Evolutionary conservation across 2,113 vertebrate genomes (phyloP), one percentile per base, ranked within the genome.

Genomic region (Actenoides hombroni): DNA sequence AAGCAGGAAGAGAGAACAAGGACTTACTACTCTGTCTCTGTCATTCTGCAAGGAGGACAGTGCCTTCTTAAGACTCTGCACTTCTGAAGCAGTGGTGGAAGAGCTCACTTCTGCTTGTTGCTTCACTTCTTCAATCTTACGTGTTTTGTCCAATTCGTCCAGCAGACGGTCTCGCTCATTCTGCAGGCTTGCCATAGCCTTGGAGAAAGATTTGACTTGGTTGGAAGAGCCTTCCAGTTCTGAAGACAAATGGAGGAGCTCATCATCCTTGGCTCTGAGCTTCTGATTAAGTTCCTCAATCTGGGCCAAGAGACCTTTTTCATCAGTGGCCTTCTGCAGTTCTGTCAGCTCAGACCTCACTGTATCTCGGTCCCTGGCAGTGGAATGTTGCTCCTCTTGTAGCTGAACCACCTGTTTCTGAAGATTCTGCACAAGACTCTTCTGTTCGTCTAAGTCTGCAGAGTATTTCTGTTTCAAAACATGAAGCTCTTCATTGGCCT

Each of bases 31-130:
- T 98, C 98, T 98, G 88, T 99, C 99, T 84, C 99, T 97, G 97
- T 99, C 99, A 33, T 98, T 98, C 91, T 99, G 99, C 82, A 99
- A 97, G 49, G 99, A 98, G 40, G 99, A 98, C 78, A 99, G 97
- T 2, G 99, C 99, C 17, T 99, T 99, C 98, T 99, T 99, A 87
- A 99, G 98, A 28, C 98, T 98, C 97, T 98, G 98, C 57, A 99
- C 98, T 96, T 99, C 99, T 3, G 97, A 97, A 6, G 75, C 80
- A 69, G 83, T 59, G 29, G 86, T 75, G 23, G 19, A 95, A 28
- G 88, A 17, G 73, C 69, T 95, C 35, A 96, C 75, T 46, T 88
- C 94, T 35, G 96, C 82, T 42, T 74, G 95, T 44, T 97, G 94
- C 89, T 96, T 87, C 84, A 83, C 37, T 74, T 98, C 97, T 83